Conservation (phyloP, 2,888 invertebrate species). For the Linnaemya tessellans region DNA sequence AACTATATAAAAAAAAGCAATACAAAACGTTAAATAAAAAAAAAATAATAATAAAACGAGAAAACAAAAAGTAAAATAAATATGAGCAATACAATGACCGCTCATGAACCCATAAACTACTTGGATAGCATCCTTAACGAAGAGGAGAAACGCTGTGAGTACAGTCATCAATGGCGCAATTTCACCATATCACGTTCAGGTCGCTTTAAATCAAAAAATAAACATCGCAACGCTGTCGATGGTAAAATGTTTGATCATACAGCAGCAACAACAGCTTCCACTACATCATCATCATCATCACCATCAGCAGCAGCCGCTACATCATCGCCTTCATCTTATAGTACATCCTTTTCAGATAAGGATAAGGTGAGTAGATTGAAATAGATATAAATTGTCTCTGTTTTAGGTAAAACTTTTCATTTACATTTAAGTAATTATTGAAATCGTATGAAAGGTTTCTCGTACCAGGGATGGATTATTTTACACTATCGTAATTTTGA, state of each 20-base stretch:
- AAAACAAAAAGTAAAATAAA: slow-evolving; percentile 33
- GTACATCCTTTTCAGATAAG: slow-evolving; percentile 66
- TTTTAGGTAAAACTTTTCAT: slow-evolving; percentile 25
- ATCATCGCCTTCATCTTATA: slow-evolving; percentile 53
- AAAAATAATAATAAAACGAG: slow-evolving; percentile 5
- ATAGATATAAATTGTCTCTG: slow-evolving; percentile 7
- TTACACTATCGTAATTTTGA: neutral
- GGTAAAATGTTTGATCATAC: slow-evolving; percentile 84
- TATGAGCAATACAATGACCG: slow-evolving; percentile 79
- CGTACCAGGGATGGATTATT: neutral
- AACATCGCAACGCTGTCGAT: slow-evolving; percentile 84
- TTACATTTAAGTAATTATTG: slow-evolving; percentile 13
- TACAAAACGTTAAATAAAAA: neutral
- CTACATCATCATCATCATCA: slow-evolving; percentile 56
- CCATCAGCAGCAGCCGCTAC: slow-evolving; percentile 32
- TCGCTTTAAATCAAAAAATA: slow-evolving; percentile 85
- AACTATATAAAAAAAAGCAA: neutral
- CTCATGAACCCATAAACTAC: slow-evolving; percentile 80
- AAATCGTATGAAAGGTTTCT: neutral
- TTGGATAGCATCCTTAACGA: slow-evolving; percentile 82
- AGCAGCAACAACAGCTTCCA: slow-evolving; percentile 39
- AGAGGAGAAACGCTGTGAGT: slow-evolving; percentile 82
- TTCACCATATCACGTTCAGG: slow-evolving; percentile 86
- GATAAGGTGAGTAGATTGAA: slow-evolving; percentile 66
- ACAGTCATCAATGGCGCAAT: slow-evolving; percentile 81